Evolutionary conservation across 2,113 vertebrate genomes (phyloP).

Genomic region (Eurystomus gularis): DNA sequence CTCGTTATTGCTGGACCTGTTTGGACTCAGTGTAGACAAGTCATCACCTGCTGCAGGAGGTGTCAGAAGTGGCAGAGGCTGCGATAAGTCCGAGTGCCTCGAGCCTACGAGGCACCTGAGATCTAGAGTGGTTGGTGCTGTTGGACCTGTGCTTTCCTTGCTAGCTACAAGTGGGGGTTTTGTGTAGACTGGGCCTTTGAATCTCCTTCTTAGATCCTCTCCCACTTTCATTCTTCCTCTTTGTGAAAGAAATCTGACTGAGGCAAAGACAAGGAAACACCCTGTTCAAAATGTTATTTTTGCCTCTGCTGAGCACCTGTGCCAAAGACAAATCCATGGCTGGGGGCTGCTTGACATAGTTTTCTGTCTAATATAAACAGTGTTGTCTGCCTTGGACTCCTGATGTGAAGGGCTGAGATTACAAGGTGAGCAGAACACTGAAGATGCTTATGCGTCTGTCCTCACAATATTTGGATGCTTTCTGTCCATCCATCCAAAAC

Average conservation of each 20-base stretch:
- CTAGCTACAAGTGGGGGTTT: background rate
- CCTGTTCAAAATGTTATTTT: background rate
- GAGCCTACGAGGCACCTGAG: background rate
- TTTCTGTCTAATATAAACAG: background rate
- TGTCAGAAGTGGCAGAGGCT: background rate
- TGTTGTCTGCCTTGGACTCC: background rate
- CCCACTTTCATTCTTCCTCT: background rate
- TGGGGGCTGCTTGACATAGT: background rate
- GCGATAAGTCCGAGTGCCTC: background rate
- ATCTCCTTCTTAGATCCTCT: background rate
- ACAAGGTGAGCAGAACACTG: background rate
- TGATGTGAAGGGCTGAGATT: background rate
- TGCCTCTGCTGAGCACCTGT: background rate
- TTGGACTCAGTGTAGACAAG: background rate
- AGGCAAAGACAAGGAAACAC: background rate
- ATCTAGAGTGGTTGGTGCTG: background rate
- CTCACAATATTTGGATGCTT: background rate
- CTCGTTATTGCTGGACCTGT: fast-evolving
- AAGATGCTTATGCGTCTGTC: background rate
- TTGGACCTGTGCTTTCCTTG: background rate
- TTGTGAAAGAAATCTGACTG: background rate
- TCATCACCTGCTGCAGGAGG: background rate
- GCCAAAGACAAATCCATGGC: background rate
- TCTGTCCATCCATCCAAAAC: background rate
- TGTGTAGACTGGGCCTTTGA: background rate